Base-by-base conservation (phyloP, 35 echinoderm and acorn worm species). In the Ophioderma brevispina region DNA sequence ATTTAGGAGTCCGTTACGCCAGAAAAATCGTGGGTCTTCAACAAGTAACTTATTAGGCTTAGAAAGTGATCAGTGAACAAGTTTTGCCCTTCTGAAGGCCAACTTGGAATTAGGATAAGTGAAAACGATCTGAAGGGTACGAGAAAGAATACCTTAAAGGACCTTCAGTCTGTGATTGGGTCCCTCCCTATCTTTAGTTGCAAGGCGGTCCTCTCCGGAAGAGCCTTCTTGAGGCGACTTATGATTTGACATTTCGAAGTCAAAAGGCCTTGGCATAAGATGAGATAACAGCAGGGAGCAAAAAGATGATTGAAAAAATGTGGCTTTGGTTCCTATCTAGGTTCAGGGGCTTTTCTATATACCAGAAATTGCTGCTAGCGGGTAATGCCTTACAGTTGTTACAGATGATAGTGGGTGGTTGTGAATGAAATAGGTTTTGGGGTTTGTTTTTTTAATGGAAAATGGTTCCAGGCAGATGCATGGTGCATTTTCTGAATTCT, bases 391-490 rank as follows among this genome's bases (percentile, higher is more conserved):
- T 80, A 17, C 78, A 80, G 36, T n/a, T 80, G 13, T 80, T 80
- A 80, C 78, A 14, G 78, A 80, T 80, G 78, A 14, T 19, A 80
- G 78, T n/a, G 78, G 78, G 78, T n/a, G n/a, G n/a, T n/a, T n/a
- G n/a, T n/a, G n/a, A n/a, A n/a, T n/a, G n/a, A n/a, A 77, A 8
- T 77, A 77, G 75, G 75, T 77, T 77, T n/a, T n/a, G 75, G 75
- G 75, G 75, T 3, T 77, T n/a, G n/a, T n/a, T n/a, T n/a, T n/a
- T 77, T 35, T 77, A 10, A n/a, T 2, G 75, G 75, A 77, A 30
- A 25, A 25, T 77, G 75, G 75, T 77, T 77, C 34, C n/a, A n/a
- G 75, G 75, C 3, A 35, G 11, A 77, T 77, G 75, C 75, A 5
- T 5, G 11, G n/a, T 32, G 34, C 11, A 30, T 30, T 35, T 35